A percentile compares a stretch with the other conserved stretches of the same genome.
These are phyloP conservation scores for Pseudococcus viburni DNA, from an alignment of 2,888 invertebrate species.

Conservation along the genomic window DNA sequence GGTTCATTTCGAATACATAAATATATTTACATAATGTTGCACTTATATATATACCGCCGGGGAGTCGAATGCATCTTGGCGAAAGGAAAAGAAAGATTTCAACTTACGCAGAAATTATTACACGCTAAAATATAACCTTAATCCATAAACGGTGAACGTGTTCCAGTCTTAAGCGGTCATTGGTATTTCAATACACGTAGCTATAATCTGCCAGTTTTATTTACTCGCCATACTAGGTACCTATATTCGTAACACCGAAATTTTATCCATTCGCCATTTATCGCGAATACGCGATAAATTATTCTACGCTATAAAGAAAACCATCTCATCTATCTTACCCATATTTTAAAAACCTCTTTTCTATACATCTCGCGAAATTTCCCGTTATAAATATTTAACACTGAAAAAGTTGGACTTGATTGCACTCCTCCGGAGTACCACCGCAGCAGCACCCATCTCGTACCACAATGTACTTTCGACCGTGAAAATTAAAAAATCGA, in stretches of 20 bases:
- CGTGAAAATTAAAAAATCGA: conserved; percentile 44
- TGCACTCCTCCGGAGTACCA: not conserved
- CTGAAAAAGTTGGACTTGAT: not conserved
- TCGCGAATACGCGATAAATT: conserved; percentile 5
- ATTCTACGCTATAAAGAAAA: not conserved
- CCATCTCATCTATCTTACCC: not conserved
- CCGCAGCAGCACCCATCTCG: not conserved
- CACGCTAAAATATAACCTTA: conserved; percentile 25
- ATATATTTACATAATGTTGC: conserved; percentile 53
- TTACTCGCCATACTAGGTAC: too few relatives aligned
- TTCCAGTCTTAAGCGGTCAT: conserved; percentile 37
- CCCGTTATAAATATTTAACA: conserved; percentile 4
- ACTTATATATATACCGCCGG: conserved; percentile 1
- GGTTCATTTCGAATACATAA: conserved; percentile 21
- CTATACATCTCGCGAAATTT: not conserved
- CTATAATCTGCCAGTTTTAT: not conserved
- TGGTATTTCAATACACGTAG: not conserved
- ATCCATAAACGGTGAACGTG: conserved; percentile 34
- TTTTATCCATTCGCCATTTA: conserved; percentile 17
- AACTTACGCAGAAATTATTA: conserved; percentile 32
- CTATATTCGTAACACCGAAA: not conserved
- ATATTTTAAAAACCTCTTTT: conserved; percentile 8
- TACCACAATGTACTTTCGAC: conserved; percentile 32
- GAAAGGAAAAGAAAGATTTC: conserved; percentile 17
- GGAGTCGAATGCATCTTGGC: not conserved